phyloP scores from a whole-genome alignment of 92 coral and sea anemone genomes.

The Epizoanthus scotinus region DNA sequence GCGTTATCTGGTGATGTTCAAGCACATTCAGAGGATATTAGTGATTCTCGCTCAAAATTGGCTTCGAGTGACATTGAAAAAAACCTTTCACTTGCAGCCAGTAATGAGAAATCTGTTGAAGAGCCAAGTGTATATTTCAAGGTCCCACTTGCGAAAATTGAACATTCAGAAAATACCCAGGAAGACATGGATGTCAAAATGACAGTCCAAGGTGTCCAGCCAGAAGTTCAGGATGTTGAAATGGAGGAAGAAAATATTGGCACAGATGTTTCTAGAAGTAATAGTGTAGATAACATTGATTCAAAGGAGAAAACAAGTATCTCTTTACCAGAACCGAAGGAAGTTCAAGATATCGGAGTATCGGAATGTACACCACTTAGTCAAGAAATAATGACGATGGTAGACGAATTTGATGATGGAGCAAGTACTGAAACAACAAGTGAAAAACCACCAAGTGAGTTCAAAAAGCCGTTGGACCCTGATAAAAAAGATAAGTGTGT shows the following conservation, averaged over 20 bases:
- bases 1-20: background rate
- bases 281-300: background rate
- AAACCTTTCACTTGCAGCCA: background rate
- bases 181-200: background rate
- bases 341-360: background rate
- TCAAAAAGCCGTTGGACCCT: conserved; percentile 5
- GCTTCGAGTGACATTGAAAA: conserved; percentile 9
- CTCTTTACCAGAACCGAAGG: background rate
- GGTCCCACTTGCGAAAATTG: conserved; percentile 2
- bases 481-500: background rate
- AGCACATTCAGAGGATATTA: background rate
- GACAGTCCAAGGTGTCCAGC: background rate
- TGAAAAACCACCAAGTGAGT: conserved; percentile 9
- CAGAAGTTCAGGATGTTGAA: conserved; percentile 19
- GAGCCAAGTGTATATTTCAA: conserved; percentile 5
- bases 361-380: background rate
- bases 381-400: conserved; percentile 18
- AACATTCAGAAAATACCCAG: background rate
- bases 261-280: background rate
- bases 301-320: background rate
- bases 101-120: background rate
- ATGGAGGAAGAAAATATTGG: background rate
- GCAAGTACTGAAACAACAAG: background rate
- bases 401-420: background rate
- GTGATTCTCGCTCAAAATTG: background rate